Evolutionary conservation across 2,888 invertebrate species (phyloP), one percentile per base, ranked within the genome.

Genomic region (Dynastes hyllus): DNA sequence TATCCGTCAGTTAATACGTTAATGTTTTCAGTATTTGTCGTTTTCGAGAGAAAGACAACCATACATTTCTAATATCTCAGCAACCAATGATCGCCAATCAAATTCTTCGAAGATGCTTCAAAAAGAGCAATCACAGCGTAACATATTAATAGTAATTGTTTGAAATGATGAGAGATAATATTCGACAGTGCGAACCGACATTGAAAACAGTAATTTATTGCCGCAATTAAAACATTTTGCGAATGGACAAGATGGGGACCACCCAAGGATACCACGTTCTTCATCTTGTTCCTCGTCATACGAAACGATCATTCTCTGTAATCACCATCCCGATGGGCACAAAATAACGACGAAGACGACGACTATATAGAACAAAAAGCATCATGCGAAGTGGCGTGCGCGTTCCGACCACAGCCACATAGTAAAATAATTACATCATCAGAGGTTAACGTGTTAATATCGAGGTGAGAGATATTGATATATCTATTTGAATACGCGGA

Each of bases 301-400:
- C 53, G 37, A 78, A 53, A 67, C 67, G 67, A 65, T 70, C 78
- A 45, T 53, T 71, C 79, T 78, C 78, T 79, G 76, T 81, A 79
- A 79, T 78, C 76, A 78, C 77, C 66, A 65, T 77, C 78, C 78
- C 69, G 71, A 69, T 76, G 78, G 81, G 79, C 81, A 76, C 53
- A 81, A 81, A 81, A 79, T 45, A 73, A 67, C 77, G 58, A 9
- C 61, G 37, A 78, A 77, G 78, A 61, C 61, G 37, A 79, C 77
- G 78, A 73, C 27, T 45, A 73, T 69, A 69, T 58, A 53, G 73
- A 79, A 80, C 77, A 78, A 78, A 80, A 79, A 79, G 75, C 81
- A 81, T 81, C 81, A 81, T 81, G 81, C 80, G 80, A 81, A 80
- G 78, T 80, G 76, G 80, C 81, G 80, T 81, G 81, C 75, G 76